These are phyloP conservation scores for Pipistrellus pipistrellus DNA, from an alignment of 2,797 vertebrate species.

Conservation along the genomic window DNA sequence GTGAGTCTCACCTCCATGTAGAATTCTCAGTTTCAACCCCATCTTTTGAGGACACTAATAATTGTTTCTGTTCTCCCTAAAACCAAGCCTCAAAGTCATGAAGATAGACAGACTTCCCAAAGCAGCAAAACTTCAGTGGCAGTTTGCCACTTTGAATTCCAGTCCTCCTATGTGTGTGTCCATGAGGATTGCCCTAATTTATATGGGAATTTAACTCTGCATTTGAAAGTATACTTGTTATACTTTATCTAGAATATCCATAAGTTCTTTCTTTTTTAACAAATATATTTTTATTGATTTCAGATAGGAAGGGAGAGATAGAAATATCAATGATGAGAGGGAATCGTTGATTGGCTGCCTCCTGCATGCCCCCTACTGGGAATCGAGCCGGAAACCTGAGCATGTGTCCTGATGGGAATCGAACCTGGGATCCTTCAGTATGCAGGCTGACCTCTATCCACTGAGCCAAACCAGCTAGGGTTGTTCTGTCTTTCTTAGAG, in stretches of 20 bases:
- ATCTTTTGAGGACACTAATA: neutral
- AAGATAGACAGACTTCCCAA: neutral
- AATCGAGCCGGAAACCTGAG: too few relatives aligned
- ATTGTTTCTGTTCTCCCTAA: neutral
- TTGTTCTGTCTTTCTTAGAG: conserved; percentile 13
- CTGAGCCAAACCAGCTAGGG: too few relatives aligned
- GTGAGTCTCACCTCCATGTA: neutral
- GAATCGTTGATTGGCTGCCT: too few relatives aligned
- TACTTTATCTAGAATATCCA: conserved; percentile 11
- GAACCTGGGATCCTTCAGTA: too few relatives aligned
- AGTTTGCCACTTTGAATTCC: neutral
- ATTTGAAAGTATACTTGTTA: conserved; percentile 33
- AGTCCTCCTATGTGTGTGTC: neutral
- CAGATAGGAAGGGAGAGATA: too few relatives aligned
- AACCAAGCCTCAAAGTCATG: neutral
- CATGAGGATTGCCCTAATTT: neutral
- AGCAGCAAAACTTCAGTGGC: neutral
- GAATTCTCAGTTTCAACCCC: neutral
- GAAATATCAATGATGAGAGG: too few relatives aligned
- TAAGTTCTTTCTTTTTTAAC: neutral
- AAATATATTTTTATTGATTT: too few relatives aligned
- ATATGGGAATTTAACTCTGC: neutral
- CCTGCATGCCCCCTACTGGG: too few relatives aligned
- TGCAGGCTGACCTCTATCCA: too few relatives aligned
- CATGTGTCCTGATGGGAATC: too few relatives aligned